Base-by-base conservation (phyloP, 2,888 invertebrate species). In the Acleris sparsana region DNA sequence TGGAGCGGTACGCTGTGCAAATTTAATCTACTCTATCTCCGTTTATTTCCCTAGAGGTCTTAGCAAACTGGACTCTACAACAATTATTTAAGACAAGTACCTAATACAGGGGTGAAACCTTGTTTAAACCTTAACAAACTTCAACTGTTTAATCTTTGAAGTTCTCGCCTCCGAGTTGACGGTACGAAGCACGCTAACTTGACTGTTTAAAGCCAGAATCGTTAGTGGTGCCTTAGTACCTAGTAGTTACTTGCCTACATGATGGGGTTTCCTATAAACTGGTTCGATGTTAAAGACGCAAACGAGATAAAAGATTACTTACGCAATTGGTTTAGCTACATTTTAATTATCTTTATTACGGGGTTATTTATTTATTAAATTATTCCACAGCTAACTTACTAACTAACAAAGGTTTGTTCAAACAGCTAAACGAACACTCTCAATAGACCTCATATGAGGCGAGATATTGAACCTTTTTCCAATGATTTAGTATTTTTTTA, bases 1-100 rank as follows among this genome's bases (percentile, higher is more conserved):
- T 73, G 73, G 78, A 76, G 75, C 77, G 75, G 77, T 79, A 74
- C 76, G 73, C 71, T 72, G 75, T 71, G 77, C 69, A 68, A 72
- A 81, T 83, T 84, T 83, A 82, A 66, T 62, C 66, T 52, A 80
- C 81, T 83, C 80, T 80, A 78, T 83, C 80, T 78, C 77, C 72
- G 70, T 78, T 83, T 83, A 87, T 87, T 87, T 86, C 86, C 86
- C 86, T 44, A n/a, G 83, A 73, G 86, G 75, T 76, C 68, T 67
- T 73, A 70, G 69, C 67, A 71, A 78, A 83, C 82, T 80, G 80
- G 84, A 86, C 84, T 82, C 77, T 61, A 49, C 58, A 79, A 74
- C 78, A 83, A 80, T 82, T 82, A 84, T 83, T 81, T 81, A 85
- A 81, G 75, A 79, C 77, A 78, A 82, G 80, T 77, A 66, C 61